Percentiles rank a stretch among this genome's conserved stretches.
These are phyloP conservation scores for Anisognathus igniventris DNA, from an alignment of 2,797 vertebrate species.

Conservation along the genomic window DNA sequence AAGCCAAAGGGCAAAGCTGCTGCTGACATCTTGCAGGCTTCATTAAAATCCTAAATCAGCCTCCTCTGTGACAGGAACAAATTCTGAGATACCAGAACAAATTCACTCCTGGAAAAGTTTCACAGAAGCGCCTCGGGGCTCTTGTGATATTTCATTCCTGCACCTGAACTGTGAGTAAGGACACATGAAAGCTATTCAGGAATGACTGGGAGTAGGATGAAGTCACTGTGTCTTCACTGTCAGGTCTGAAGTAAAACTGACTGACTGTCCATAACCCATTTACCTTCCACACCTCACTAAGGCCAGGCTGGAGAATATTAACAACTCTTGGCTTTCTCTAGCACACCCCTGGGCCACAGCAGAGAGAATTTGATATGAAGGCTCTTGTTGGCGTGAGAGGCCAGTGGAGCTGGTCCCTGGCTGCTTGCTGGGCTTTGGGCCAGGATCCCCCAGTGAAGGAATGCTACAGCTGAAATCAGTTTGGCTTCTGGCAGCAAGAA, in stretches of 20 bases:
- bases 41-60: background rate
- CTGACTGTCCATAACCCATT: background rate
- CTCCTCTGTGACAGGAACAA: background rate
- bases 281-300: background rate
- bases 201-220: background rate
- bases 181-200: background rate
- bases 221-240: background rate
- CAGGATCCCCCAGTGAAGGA: background rate
- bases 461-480: background rate
- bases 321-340: background rate
- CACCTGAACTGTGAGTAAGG: background rate
- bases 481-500: background rate
- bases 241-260: background rate
- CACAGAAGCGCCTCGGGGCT: background rate
- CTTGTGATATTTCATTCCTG: background rate
- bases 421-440: background rate
- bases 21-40: background rate
- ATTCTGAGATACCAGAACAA: background rate
- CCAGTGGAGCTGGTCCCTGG: background rate
- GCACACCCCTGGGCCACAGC: background rate
- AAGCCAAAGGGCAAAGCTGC: background rate
- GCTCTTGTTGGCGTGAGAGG: background rate
- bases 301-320: background rate
- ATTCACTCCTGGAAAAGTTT: background rate
- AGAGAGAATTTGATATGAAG: background rate